Conservation (phyloP, 2,797 vertebrate genomes). For the Characodon lateralis region DNA sequence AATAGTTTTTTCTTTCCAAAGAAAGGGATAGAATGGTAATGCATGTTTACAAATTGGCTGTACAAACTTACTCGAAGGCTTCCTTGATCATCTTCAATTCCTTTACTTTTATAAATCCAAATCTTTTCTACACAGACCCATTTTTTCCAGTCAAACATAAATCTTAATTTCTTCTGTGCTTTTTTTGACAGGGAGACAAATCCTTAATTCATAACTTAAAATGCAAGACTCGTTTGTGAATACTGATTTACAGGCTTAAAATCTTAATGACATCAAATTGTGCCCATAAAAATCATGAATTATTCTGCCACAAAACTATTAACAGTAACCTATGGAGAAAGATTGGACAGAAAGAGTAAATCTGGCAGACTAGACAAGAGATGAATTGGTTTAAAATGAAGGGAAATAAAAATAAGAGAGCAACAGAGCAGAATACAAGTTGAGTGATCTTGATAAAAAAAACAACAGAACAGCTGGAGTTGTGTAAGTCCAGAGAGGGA, state of each 20-base stretch:
- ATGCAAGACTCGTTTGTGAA: not conserved
- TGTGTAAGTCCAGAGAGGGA: not conserved
- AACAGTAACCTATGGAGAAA: slow-evolving; percentile 21
- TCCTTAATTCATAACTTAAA: not conserved
- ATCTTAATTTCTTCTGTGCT: not conserved
- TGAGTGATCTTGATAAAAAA: not conserved
- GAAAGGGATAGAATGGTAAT: not conserved
- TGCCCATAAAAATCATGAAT: slow-evolving; percentile 16
- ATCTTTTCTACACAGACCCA: not conserved
- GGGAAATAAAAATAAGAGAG: slow-evolving; percentile 39
- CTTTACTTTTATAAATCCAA: not conserved
- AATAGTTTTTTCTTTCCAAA: not conserved
- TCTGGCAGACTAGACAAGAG: slow-evolving; percentile 16
- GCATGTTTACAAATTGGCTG: not conserved
- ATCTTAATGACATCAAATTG: not conserved
- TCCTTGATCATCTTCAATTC: not conserved
- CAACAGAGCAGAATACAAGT: slow-evolving; percentile 16
- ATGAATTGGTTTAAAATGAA: slow-evolving; percentile 19
- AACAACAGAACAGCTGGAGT: slow-evolving; percentile 4
- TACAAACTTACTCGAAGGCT: not conserved
- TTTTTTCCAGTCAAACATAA: not conserved
- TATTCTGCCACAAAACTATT: slow-evolving; percentile 20
- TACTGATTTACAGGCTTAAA: not conserved
- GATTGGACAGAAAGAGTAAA: slow-evolving; percentile 27
- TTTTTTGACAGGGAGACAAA: not conserved